Evolutionary conservation across 2,113 vertebrate species (phyloP), one percentile per base, ranked within the genome.

Genomic region (Odontesthes bonariensis): DNA sequence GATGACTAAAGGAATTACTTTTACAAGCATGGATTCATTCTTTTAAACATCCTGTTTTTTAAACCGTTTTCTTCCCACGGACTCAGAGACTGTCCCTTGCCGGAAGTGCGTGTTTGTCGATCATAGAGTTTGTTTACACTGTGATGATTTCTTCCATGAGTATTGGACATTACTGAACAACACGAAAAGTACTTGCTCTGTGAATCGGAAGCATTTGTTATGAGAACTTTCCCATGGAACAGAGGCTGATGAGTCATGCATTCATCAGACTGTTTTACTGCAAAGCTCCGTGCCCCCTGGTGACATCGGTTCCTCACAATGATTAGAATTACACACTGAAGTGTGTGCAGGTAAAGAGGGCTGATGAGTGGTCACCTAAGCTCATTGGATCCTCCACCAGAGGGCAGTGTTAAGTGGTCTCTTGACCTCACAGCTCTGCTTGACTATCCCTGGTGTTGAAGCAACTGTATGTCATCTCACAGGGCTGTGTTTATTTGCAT

Each of bases 331-430:
- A 51, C 38, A 27, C 47, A 16, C 46, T 74, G 3, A 54, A 73
- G 56, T 38, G 64, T 57, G 38, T 69, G 54, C 23, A 72, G 54
- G 16, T 40, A 31, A 33, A 58, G 27, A 13, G 46, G 62, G 65
- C 69, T 69, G 40, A 77, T 73, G 54, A 79, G 55, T 38, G 58
- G 72, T 69, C 75, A 83, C 79, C 75, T 68, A 49, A 78, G 70
- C 75, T 71, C 44, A 60, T 79, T 58, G 69, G 65, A 76, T 76
- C 55, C 61, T 75, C 91, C 92, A 93, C 76, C 79, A 92, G 92
- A 85, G 92, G 91, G 92, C 90, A 91, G 81, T 77, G 79, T 75
- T 82, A 64, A 89, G 60, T 69, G 75, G 66, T 88, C 72, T 80
- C 72, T 83, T 88, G 86, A 89, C 88, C 85, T 77, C 52, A 55